Conservation (phyloP, 1,140 invertebrate species). For the Rhagoletis zephyria region DNA sequence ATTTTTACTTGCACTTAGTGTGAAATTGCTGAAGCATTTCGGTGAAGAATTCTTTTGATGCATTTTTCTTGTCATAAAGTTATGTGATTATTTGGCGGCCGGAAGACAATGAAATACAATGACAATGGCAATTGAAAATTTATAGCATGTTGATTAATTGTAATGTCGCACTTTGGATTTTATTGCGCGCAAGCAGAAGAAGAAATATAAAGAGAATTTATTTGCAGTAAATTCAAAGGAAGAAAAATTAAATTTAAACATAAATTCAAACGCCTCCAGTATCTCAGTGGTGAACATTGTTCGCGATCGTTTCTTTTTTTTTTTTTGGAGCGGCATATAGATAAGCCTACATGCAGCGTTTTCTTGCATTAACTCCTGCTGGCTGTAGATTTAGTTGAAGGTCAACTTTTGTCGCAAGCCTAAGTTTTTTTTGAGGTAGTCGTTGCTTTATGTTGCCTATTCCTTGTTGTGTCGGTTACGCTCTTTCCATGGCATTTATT, state of each 20-base stretch:
- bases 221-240: not conserved
- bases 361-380: not conserved
- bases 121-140: conserved; percentile 32
- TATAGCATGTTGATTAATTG: conserved; percentile 43
- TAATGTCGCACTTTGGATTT: conserved; percentile 51
- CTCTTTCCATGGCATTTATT: not conserved
- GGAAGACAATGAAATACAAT: not conserved
- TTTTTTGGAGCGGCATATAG: not conserved
- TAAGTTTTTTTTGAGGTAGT: not conserved
- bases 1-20: conserved; percentile 34
- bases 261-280: too few relatives aligned
- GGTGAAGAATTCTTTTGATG: not conserved
- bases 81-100: conserved; percentile 19
- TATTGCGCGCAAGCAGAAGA: not conserved
- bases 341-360: not conserved
- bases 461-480: not conserved
- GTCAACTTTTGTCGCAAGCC: not conserved
- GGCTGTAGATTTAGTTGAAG: not conserved
- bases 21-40: conserved; percentile 11
- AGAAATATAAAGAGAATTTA: conserved; percentile 5
- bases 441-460: not conserved
- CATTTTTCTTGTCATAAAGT: conserved; percentile 39
- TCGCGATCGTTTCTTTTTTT: too few relatives aligned
- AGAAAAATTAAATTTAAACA: too few relatives aligned
- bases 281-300: too few relatives aligned